phyloP scores from a whole-genome alignment of 1,140 invertebrate genomes.

The Gryllus bimaculatus region DNA sequence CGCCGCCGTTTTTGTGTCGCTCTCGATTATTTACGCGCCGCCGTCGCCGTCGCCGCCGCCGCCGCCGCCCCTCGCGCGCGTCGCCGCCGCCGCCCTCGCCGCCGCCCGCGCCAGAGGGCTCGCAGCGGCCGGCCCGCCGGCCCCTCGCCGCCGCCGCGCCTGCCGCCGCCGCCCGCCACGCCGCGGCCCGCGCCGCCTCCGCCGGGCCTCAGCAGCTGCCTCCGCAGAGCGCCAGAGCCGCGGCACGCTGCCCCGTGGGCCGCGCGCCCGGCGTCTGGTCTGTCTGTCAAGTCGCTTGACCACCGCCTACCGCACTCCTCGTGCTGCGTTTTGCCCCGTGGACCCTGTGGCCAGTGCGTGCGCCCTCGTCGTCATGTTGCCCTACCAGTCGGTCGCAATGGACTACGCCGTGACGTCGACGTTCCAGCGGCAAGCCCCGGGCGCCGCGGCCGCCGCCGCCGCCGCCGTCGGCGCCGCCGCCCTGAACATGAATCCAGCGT shows the following conservation, averaged over 20 bases:
- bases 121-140: too few species aligned
- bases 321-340: constrained; percentile 7
- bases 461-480: constrained; percentile 13
- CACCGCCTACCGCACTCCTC: neutral
- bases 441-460: constrained; percentile 25
- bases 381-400: constrained; percentile 79
- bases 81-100: too few species aligned
- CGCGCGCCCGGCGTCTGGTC: neutral
- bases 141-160: too few species aligned
- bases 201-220: neutral
- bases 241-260: too few species aligned
- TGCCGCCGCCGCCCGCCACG: too few species aligned
- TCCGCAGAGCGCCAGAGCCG: too few species aligned
- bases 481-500: constrained; percentile 40
- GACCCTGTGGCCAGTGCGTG: neutral
- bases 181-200: too few species aligned
- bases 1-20: neutral
- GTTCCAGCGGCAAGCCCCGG: constrained; percentile 63
- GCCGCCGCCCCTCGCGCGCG: too few species aligned
- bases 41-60: too few species aligned
- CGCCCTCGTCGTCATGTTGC: constrained; percentile 52
- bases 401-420: constrained; percentile 65
- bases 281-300: neutral
- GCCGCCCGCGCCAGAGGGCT: too few species aligned
- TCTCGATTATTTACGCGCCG: neutral